Evolutionary conservation across 2,113 vertebrate genomes (phyloP), one percentile per base, ranked within the genome.

Genomic region (Dryoscopus gambensis): DNA sequence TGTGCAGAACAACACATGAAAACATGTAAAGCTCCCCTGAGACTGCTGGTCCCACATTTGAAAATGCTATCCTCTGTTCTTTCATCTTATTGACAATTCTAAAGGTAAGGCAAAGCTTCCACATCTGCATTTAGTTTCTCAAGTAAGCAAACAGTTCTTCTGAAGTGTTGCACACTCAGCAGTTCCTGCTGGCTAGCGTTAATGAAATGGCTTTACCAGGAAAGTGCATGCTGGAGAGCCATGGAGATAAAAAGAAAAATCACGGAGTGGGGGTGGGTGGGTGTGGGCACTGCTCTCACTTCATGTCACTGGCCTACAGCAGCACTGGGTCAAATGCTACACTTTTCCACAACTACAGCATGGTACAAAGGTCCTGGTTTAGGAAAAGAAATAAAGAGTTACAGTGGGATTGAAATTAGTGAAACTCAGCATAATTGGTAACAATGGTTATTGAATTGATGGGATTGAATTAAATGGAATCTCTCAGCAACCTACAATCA

Each of bases 61-160:
- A 73, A 89, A 92, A 71, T 30, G 15, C 17, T 57, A 35, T 18
- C 47, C 17, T 62, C 46, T 3, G 0, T 69, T 80, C 31, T 68
- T 92, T 64, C 70, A 62, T 30, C 13, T 89, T 68, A 46, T 9
- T 82, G 81, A 64, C 37, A 60, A 17, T 68, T 50, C 2, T 33
- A 79, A 76, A 75, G 37, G 44, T 46, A 60, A 82, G n/a, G 68
- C 23, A 71, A 71, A n/a, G 63, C 47, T 91, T 89, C 70, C 64
- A 77, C 30, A 62, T 33, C 63, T 90, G 18, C n/a, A 44, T 85
- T 74, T 76, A 39, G 17, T 76, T 88, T 96, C 95, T 91, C 52
- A 77, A 91, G 75, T 63, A 85, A 83, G 42, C 70, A 95, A 96
- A 95, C 75, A 91, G 63, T n/a, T 82, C 69, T 92, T 87, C 67